phyloP scores from a whole-genome alignment of 2,797 vertebrate genomes.

The Syngnathus acus region DNA sequence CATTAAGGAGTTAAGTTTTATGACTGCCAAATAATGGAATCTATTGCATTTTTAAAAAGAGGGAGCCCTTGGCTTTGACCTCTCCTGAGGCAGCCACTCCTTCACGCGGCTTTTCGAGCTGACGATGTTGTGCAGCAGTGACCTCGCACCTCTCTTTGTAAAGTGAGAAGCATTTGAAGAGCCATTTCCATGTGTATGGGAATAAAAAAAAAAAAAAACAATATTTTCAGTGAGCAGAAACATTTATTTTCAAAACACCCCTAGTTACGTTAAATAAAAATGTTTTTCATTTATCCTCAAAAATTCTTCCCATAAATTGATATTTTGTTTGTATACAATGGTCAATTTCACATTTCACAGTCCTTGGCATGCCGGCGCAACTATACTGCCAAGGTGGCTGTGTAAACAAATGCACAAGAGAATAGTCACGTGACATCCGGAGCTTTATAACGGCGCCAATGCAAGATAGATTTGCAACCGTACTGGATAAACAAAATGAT shows the following conservation, averaged over 20 bases:
- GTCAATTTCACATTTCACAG: neutral
- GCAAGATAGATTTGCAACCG: conserved; percentile 1
- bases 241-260: no score
- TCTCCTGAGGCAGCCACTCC: conserved; percentile 27
- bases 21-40: conserved; percentile 60
- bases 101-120: neutral
- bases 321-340: no score
- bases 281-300: no score
- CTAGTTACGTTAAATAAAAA: no score
- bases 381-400: no score
- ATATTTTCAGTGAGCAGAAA: no score
- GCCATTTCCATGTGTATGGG: no score
- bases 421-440: neutral
- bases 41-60: conserved; percentile 59
- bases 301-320: no score
- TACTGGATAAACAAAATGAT: neutral
- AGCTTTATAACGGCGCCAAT: neutral
- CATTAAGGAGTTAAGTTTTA: conserved; percentile 52
- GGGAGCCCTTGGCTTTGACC: conserved; percentile 40
- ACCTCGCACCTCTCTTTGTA: conserved; percentile 1
- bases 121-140: neutral
- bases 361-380: no score
- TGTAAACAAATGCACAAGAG: no score
- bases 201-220: no score
- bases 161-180: neutral